Conservation (phyloP, 2,888 invertebrate genomes). For the Latrodectus hesperus region DNA sequence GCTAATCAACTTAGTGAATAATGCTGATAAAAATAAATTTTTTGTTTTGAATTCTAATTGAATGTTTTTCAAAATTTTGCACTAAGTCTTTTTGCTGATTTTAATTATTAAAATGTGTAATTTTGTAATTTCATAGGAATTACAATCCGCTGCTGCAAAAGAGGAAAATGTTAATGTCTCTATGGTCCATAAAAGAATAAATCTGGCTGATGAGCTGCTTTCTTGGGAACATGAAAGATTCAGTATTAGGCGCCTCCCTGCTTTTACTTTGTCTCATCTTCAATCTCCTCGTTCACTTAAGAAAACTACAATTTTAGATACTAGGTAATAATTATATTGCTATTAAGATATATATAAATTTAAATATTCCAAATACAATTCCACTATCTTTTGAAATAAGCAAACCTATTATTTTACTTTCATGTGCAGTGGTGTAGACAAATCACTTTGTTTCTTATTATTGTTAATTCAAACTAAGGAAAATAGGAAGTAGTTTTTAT, state of each 20-base stretch:
- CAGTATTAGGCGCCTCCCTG: conserved; percentile 91
- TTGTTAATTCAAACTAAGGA: too few relatives aligned
- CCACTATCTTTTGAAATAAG: too few relatives aligned
- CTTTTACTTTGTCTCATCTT: conserved; percentile 90
- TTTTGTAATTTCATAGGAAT: conserved; percentile 76
- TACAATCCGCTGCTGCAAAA: conserved; percentile 79
- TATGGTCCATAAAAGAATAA: conserved; percentile 95
- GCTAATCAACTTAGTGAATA: too few relatives aligned
- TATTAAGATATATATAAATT: too few relatives aligned
- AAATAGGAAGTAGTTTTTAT: too few relatives aligned
- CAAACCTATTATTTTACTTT: too few relatives aligned
- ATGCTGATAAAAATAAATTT: neutral
- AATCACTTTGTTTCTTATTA: too few relatives aligned
- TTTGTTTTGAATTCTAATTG: neutral
- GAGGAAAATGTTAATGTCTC: conserved; percentile 78
- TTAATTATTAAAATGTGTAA: conserved; percentile 23
- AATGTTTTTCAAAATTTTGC: neutral
- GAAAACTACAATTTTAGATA: conserved; percentile 76
- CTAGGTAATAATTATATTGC: conserved; percentile 72
- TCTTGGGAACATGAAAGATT: conserved; percentile 99
- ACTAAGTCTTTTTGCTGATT: neutral
- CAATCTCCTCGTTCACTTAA: conserved; percentile 74
- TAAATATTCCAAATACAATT: too few relatives aligned
- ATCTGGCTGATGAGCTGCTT: conserved; percentile 90
- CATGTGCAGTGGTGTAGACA: too few relatives aligned